Evolutionary conservation across 2,888 invertebrate species (phyloP).

Genomic region (Tipula helvola): DNA sequence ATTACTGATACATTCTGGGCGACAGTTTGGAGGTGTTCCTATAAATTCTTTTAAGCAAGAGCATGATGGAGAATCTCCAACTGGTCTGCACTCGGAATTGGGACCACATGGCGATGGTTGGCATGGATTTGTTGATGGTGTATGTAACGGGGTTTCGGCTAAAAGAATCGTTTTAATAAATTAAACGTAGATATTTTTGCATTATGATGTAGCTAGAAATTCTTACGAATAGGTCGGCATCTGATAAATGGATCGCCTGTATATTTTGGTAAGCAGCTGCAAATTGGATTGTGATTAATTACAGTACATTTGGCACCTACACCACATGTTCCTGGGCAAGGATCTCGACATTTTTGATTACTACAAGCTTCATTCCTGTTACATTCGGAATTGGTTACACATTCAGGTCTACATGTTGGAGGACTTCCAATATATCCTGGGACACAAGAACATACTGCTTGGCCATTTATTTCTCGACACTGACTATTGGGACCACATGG

Average conservation of each 20-base stretch:
- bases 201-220: conserved; percentile 12
- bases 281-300: conserved; percentile 64
- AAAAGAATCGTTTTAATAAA: conserved; percentile 22
- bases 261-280: conserved; percentile 48
- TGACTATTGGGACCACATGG: conserved; percentile 53
- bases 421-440: conserved; percentile 50
- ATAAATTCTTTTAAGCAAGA: conserved; percentile 45
- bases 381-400: conserved; percentile 59
- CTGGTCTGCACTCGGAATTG: conserved; percentile 49
- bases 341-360: conserved; percentile 56
- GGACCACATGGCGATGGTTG: conserved; percentile 52
- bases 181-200: not conserved
- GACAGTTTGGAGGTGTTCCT: conserved; percentile 61
- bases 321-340: conserved; percentile 63
- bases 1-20: conserved; percentile 68
- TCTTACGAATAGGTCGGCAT: conserved; percentile 44
- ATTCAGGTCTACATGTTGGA: conserved; percentile 59
- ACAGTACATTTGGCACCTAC: conserved; percentile 59
- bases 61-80: conserved; percentile 51
- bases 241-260: conserved; percentile 55
- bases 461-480: conserved; percentile 47
- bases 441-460: conserved; percentile 57
- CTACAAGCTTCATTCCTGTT: conserved; percentile 55
- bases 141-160: conserved; percentile 24
- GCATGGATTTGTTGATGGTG: conserved; percentile 40